phyloP scores from a whole-genome alignment of 2,888 invertebrate genomes.

The Hoplodrina blanda region DNA sequence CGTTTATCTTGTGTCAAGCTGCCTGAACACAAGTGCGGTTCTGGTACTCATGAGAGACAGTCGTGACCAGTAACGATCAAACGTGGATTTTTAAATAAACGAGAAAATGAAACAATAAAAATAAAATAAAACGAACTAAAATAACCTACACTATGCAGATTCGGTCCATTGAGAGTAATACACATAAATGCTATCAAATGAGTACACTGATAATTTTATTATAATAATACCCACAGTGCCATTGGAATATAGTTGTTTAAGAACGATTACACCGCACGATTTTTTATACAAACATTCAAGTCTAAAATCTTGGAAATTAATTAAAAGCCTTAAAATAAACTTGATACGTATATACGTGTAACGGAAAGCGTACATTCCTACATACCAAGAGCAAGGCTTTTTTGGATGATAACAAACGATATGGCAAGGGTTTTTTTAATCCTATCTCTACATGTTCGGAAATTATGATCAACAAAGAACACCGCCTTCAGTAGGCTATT shows the following conservation, averaged over 20 bases:
- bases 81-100: neutral
- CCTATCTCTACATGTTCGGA: too few species aligned
- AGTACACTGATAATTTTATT: neutral
- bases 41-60: constrained; percentile 11
- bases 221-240: neutral
- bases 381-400: too few species aligned
- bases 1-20: constrained; percentile 26
- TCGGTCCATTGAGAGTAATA: neutral
- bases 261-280: too few species aligned
- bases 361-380: too few species aligned
- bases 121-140: neutral
- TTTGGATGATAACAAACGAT: too few species aligned
- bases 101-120: neutral
- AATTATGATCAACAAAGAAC: too few species aligned
- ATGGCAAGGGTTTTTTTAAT: too few species aligned
- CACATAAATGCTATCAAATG: neutral
- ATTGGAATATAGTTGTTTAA: neutral
- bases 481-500: too few species aligned
- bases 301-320: too few species aligned
- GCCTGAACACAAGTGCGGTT: constrained; percentile 7
- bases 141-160: neutral
- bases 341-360: too few species aligned
- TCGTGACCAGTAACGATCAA: neutral
- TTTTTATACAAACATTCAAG: too few species aligned
- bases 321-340: too few species aligned